These are phyloP conservation scores for Melolontha melolontha DNA, from an alignment of 2,888 invertebrate genomes.

Conservation along the genomic window DNA sequence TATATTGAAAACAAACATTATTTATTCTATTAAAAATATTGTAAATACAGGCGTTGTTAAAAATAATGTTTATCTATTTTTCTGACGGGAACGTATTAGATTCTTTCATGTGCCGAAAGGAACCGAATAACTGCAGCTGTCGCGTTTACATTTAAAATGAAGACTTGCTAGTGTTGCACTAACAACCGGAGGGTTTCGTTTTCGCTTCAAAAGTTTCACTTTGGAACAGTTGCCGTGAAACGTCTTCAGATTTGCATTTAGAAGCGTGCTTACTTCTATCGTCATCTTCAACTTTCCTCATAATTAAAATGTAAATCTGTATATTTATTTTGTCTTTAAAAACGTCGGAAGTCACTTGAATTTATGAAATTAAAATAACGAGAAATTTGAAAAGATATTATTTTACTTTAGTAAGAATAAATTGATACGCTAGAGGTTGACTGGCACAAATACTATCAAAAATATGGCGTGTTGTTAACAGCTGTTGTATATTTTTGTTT, in stretches of 20 bases:
- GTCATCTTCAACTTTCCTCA: conserved; percentile 10
- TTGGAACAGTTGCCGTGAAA: too few relatives aligned
- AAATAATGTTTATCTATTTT: conserved; percentile 9
- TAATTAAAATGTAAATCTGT: conserved; percentile 34
- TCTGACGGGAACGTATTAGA: conserved; percentile 26
- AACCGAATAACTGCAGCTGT: conserved; percentile 29
- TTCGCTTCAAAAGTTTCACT: too few relatives aligned
- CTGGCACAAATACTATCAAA: too few relatives aligned
- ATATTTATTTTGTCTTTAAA: conserved; percentile 27
- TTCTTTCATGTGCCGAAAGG: conserved; percentile 30
- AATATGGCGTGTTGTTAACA: too few relatives aligned
- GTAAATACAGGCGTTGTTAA: conserved; percentile 22
- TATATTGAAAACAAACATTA: conserved; percentile 46
- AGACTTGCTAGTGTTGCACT: conserved; percentile 9
- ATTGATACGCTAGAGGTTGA: too few relatives aligned
- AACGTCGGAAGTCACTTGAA: not conserved
- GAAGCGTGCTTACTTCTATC: too few relatives aligned
- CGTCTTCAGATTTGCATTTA: too few relatives aligned
- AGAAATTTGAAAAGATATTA: not conserved
- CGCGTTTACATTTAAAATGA: conserved; percentile 27
- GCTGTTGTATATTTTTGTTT: too few relatives aligned
- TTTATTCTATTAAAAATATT: conserved; percentile 44
- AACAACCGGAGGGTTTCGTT: too few relatives aligned
- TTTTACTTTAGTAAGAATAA: too few relatives aligned
- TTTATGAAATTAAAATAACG: not conserved